Percentiles rank a stretch among this genome's conserved stretches.
Conservation (phyloP, 2,113 vertebrate genomes). For the Leiothrix lutea region DNA sequence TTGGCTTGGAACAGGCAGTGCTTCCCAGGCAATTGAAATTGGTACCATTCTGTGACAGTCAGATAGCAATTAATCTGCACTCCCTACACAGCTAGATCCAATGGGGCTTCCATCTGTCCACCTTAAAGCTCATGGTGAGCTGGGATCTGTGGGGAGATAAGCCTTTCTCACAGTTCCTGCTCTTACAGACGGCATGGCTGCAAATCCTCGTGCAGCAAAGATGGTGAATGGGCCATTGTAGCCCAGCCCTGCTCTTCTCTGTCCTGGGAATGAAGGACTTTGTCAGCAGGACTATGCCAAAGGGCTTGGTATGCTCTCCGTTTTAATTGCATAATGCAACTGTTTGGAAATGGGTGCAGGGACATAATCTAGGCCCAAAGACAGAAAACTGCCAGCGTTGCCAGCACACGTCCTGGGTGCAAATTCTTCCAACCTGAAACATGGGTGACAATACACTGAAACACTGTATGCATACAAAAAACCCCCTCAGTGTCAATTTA, state of each 20-base stretch:
- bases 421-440: not conserved
- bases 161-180: not conserved
- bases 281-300: not conserved
- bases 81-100: constrained; percentile 20
- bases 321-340: not conserved
- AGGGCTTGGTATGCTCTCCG: not conserved
- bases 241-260: not conserved
- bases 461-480: not conserved
- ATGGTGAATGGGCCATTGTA: not conserved
- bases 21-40: constrained; percentile 27
- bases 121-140: not conserved
- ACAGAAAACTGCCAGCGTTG: not conserved
- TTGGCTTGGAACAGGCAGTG: constrained; percentile 24
- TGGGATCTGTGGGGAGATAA: not conserved
- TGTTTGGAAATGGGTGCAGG: not conserved
- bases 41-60: not conserved
- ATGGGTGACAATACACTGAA: not conserved
- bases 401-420: accelerated
- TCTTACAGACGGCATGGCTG: accelerated
- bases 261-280: not conserved
- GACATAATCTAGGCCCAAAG: not conserved
- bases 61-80: constrained; percentile 40
- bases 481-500: not conserved
- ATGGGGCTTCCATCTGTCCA: constrained; percentile 52
- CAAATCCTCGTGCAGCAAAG: not conserved